A percentile compares a stretch with the other conserved stretches of the same genome.
Evolutionary conservation across 2,113 vertebrate species (phyloP).

Genomic region (Condylura cristata): DNA sequence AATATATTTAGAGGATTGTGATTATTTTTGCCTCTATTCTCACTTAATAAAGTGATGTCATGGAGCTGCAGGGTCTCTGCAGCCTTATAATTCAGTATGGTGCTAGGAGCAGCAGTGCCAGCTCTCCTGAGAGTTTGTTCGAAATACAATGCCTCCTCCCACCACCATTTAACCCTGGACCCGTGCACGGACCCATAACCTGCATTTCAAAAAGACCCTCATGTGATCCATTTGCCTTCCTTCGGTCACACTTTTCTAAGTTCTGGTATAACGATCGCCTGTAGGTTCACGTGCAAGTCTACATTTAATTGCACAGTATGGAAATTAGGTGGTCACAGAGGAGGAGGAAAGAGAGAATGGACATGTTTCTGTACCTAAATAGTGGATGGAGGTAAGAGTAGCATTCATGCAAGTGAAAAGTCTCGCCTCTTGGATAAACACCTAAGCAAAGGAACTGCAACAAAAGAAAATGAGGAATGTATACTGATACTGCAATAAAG

Average conservation of each 20-base stretch:
- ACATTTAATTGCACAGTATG: not conserved
- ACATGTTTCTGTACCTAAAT: not conserved
- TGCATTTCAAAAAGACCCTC: not conserved
- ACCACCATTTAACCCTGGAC: fast-evolving
- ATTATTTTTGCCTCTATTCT: not conserved
- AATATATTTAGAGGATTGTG: not conserved
- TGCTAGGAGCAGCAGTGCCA: not conserved
- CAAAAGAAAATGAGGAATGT: not conserved
- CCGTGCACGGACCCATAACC: not conserved
- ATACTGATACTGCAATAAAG: not conserved
- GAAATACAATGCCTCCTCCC: not conserved
- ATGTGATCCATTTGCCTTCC: not conserved
- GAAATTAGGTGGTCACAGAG: not conserved
- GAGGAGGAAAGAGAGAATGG: not conserved
- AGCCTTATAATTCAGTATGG: not conserved
- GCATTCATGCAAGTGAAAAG: not conserved
- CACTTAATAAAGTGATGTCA: not conserved
- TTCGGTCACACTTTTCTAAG: not conserved
- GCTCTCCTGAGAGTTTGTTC: not conserved
- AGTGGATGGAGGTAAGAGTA: not conserved
- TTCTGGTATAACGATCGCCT: not conserved
- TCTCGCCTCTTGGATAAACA: not conserved
- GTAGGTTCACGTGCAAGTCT: not conserved
- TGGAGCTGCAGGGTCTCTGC: not conserved
- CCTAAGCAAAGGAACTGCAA: not conserved